Evolutionary conservation across 2,888 invertebrate genomes (phyloP), one percentile per base, ranked within the genome.

Genomic region (Pherbina coryleti): DNA sequence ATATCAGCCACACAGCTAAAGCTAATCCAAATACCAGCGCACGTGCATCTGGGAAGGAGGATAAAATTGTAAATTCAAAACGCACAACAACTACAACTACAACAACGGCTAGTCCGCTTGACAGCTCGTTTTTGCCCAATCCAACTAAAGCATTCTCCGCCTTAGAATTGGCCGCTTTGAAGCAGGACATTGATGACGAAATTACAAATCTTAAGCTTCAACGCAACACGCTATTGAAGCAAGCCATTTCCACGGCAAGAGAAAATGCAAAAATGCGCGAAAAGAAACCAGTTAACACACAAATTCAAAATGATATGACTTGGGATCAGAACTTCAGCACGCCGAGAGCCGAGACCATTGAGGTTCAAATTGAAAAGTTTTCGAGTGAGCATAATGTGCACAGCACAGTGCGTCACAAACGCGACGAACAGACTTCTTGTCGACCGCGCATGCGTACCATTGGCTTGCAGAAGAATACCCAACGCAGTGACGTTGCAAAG

Each of bases 381-480:
- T 80, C 81, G 9, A 77, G 76, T 17, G 51, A 80, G n/a, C 79
- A 82, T 66, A 79, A 80, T 67, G 25, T 22, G 34, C 22, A 75
- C 73, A 37, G 74, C 60, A 9, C 74, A 75, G 77, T 80, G 3
- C 73, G 76, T 28, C 78, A 79, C 73, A 75, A 44, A n/a, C 69
- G 77, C 19, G 79, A 80, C 74, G 74, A 77, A 14, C 67, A 81
- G 69, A 72, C 80, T 5, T 31, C 75, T 8, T 71, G 80, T 34
- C 77, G 82, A 25, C 82, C 82, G 14, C 76, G 78, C 25, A 81
- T 76, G 76, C 81, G 82, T 28, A 82, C 78, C 17, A 76, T 81
- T 17, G 81, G 75, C 17, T 67, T 80, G 22, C 82, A 82, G 67
- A 77, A 80, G 72, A 51, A 70, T 31, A 71, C 70, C 8, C 53